Base-by-base conservation (phyloP, 2,888 invertebrate genomes). In the Uloborus plumipes region DNA sequence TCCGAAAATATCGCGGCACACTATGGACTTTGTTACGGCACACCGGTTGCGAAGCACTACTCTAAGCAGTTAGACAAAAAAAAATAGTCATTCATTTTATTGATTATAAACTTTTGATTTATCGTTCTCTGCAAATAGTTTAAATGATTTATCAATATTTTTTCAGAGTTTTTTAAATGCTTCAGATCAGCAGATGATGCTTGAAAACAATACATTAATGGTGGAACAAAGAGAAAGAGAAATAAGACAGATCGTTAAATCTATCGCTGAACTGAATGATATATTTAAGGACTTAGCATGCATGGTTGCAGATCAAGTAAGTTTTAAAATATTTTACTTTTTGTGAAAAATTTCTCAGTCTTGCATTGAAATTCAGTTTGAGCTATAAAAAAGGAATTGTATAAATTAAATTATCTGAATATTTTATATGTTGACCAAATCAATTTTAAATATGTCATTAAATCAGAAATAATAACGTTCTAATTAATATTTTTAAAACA, bases 181-280 rank as follows among this genome's bases (percentile, higher is more conserved):
- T 15, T 58, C 88, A 75, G 88, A 89, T 55, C 96, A 97, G 87
- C 89, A 97, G 74, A 92, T 97, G 85, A 93, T 95, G 88, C 95
- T 97, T 86, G 96, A 97, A 88, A 95, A 95, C 86, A 92, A 85
- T 47, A 73, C 75, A 1, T 20, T 62, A 18, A 73, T 83, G 76
- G 83, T 92, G 14, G 88, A 89, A 85, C 93, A 94, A 86, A 91
- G 95, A 58, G 96, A 96, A 88, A 92, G 94, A 86, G 97, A 98
- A 90, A 96, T 98, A 0, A 94, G 94, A 71, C 94, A 95, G 88
- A 95, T 99, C 80, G 96, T 98, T 0, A 93, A 94, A 86, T 97
- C 97, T 0, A 98, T 98, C 87, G 92, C 94, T 15, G 98, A 99
- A 89, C 91, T 99, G 85, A 98, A 98, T 88, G 94, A 96, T 85